These are phyloP conservation scores for Homalodisca vitripennis DNA, from an alignment of 1,140 invertebrate genomes.

Conservation along the genomic window DNA sequence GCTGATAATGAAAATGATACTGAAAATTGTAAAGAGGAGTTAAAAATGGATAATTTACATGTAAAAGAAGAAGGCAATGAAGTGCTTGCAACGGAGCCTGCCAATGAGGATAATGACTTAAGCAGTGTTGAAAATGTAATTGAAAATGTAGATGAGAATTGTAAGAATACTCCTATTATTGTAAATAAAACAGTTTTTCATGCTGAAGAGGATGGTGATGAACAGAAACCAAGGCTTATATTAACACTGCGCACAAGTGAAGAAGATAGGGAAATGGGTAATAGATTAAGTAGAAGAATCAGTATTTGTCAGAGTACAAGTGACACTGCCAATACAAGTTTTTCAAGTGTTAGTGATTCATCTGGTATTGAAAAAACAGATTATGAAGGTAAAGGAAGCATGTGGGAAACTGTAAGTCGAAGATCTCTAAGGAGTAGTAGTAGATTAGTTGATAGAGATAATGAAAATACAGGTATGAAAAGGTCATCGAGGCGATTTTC, in stretches of 20 bases:
- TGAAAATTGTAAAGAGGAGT: conserved; percentile 24
- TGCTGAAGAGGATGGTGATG: conserved; percentile 20
- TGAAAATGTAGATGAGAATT: not conserved
- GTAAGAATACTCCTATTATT: not conserved
- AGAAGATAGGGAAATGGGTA: conserved; percentile 32
- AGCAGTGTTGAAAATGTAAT: not conserved
- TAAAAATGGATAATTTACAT: not conserved
- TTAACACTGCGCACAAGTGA: conserved; percentile 38
- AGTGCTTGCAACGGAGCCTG: not conserved
- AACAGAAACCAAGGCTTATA: conserved; percentile 38
- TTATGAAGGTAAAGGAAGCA: conserved; percentile 14
- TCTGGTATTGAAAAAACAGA: not conserved
- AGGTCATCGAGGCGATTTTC: conserved; percentile 44
- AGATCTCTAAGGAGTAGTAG: conserved; percentile 24
- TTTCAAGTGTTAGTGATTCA: not conserved
- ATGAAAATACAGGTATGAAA: conserved; percentile 35
- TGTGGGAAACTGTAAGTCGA: conserved; percentile 31
- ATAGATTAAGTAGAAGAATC: conserved; percentile 9
- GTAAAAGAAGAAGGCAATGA: not conserved
- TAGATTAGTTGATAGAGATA: conserved; percentile 26
- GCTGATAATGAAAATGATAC: conserved; percentile 15
- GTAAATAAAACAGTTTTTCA: conserved; percentile 13
- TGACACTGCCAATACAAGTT: conserved; percentile 7
- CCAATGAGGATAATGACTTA: not conserved
- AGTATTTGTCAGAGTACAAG: conserved; percentile 6